Evolutionary conservation across 2,888 invertebrate species (phyloP).

Genomic region (Sisyra terminalis): DNA sequence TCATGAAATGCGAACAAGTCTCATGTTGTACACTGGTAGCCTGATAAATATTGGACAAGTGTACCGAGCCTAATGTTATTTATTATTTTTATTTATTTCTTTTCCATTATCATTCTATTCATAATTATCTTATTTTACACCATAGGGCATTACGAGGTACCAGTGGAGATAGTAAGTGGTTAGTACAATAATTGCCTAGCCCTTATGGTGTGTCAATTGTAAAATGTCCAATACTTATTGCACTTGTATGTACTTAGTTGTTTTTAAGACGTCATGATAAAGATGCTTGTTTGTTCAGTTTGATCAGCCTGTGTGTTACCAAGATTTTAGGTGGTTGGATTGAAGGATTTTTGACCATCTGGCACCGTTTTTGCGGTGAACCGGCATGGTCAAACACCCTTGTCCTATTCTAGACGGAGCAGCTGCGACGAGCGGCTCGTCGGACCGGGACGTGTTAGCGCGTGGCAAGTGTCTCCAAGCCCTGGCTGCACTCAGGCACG

Average conservation of each 20-base stretch:
- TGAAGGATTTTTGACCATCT: slow-evolving; percentile 57
- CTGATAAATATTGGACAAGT: slow-evolving; percentile 12
- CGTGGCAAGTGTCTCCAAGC: slow-evolving; percentile 99
- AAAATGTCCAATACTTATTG: slow-evolving; percentile 13
- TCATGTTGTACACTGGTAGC: slow-evolving; percentile 8
- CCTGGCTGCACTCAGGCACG: slow-evolving; percentile 98
- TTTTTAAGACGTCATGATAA: background rate
- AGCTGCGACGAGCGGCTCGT: slow-evolving; percentile 43
- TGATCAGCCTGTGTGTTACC: slow-evolving; percentile 21
- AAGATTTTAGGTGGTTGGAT: slow-evolving; percentile 31
- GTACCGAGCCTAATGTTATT: background rate
- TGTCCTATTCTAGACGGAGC: slow-evolving; percentile 30
- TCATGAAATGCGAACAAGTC: slow-evolving; percentile 10
- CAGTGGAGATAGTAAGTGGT: background rate
- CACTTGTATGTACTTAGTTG: slow-evolving; percentile 5
- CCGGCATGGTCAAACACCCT: slow-evolving; percentile 60
- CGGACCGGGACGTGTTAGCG: slow-evolving; percentile 85
- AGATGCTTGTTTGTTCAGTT: slow-evolving; percentile 11
- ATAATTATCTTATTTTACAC: slow-evolving; percentile 1
- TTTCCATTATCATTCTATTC: slow-evolving; percentile 5
- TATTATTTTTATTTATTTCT: slow-evolving; percentile 2
- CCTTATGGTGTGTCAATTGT: no score
- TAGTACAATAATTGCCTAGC: background rate
- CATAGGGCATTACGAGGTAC: background rate
- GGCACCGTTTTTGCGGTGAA: slow-evolving; percentile 14